Percentiles rank a stretch among this genome's conserved stretches.
phyloP scores from a whole-genome alignment of 2,113 vertebrate genomes.

The Xiphophorus hellerii region DNA sequence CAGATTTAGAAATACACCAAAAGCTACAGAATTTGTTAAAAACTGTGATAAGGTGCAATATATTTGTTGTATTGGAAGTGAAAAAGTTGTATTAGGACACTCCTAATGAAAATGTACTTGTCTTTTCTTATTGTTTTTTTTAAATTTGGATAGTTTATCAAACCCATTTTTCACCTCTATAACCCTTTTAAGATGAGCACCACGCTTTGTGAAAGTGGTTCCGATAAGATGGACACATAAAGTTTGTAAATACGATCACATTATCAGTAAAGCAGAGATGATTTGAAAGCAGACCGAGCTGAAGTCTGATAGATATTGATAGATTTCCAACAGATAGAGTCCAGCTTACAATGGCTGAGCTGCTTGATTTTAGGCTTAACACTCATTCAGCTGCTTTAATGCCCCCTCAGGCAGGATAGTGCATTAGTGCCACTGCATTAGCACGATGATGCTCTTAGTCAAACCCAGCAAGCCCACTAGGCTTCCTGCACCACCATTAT shows the following conservation, averaged over 20 bases:
- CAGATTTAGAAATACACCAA: too few relatives aligned
- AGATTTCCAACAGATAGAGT: conserved; percentile 53
- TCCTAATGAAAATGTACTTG: too few relatives aligned
- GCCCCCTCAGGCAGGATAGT: conserved; percentile 57
- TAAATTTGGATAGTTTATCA: not conserved
- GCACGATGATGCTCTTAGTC: conserved; percentile 62
- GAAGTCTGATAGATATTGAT: conserved; percentile 26
- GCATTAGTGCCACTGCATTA: conserved; percentile 72
- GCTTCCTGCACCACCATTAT: not conserved
- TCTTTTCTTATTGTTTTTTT: not conserved
- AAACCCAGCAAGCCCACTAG: conserved; percentile 27
- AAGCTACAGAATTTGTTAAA: too few relatives aligned
- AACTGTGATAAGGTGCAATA: too few relatives aligned
- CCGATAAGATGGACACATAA: not conserved
- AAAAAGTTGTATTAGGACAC: too few relatives aligned
- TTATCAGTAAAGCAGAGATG: not conserved
- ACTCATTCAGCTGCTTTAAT: conserved; percentile 66
- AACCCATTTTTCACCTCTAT: not conserved
- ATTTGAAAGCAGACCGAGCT: conserved; percentile 25
- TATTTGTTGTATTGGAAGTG: too few relatives aligned
- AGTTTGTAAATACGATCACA: too few relatives aligned
- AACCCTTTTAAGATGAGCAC: not conserved
- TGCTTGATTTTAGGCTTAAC: conserved; percentile 66
- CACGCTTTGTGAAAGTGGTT: not conserved
- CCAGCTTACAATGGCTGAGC: conserved; percentile 67